Conservation (phyloP, 2,113 vertebrate species). For the Chlorodrepanis virens region DNA sequence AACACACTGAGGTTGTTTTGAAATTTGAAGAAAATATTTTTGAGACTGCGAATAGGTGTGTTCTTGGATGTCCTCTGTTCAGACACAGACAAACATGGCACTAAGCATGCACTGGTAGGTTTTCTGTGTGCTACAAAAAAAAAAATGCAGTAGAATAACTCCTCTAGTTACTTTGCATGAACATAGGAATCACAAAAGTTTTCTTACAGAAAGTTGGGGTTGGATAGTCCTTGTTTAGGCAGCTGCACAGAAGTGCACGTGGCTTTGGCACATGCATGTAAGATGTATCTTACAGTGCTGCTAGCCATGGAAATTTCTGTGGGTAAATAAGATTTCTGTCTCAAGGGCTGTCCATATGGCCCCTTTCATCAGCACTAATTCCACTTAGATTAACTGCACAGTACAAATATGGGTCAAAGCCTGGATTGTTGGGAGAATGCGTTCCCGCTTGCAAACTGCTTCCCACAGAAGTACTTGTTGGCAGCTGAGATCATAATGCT, state of each 20-base stretch:
- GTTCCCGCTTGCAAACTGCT: constrained; percentile 15
- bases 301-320: constrained; percentile 24
- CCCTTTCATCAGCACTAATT: constrained; percentile 61
- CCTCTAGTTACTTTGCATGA: background rate
- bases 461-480: constrained; percentile 43
- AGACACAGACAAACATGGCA: background rate
- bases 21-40: background rate
- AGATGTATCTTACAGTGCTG: background rate
- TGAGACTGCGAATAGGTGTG: background rate
- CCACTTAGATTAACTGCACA: constrained; percentile 57
- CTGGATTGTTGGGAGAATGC: constrained; percentile 45
- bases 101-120: background rate
- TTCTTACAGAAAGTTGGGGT: background rate
- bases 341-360: constrained; percentile 50
- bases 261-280: background rate
- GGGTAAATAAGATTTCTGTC: constrained; percentile 55
- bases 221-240: constrained; percentile 1
- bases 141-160: background rate
- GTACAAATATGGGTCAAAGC: constrained; percentile 47
- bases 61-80: background rate
- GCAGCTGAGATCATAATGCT: constrained; percentile 39
- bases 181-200: background rate
- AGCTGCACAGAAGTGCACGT: background rate
- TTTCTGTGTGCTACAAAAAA: background rate
- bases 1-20: background rate